Evolutionary conservation across 2,888 invertebrate species (phyloP).

Genomic region (Perizoma affinitatum): DNA sequence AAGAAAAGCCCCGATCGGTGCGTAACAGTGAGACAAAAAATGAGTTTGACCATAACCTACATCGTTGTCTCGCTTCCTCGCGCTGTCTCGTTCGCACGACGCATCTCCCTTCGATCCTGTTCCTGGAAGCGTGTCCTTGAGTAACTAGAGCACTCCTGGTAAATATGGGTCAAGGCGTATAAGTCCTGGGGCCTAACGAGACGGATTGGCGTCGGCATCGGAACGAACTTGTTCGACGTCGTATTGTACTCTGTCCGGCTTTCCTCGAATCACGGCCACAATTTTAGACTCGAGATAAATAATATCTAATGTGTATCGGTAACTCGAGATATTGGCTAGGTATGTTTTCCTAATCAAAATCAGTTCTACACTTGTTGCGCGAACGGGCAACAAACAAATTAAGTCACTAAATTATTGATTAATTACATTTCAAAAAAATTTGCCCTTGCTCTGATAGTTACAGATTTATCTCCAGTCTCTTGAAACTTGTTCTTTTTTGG

Average conservation of each 20-base stretch:
- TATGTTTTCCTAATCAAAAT: too few species aligned
- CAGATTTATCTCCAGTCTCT: too few species aligned
- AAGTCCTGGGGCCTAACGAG: slow-evolving; percentile 12
- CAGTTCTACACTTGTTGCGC: too few species aligned
- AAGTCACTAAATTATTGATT: too few species aligned
- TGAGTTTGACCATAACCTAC: slow-evolving; percentile 24
- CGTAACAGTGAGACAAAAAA: slow-evolving; percentile 10
- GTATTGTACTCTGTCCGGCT: neutral
- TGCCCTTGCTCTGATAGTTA: too few species aligned
- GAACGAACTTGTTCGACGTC: slow-evolving; percentile 3
- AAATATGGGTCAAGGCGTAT: slow-evolving; percentile 36
- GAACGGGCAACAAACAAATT: too few species aligned
- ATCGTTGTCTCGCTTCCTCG: slow-evolving; percentile 13
- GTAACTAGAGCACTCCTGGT: slow-evolving; percentile 29
- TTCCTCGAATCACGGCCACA: neutral
- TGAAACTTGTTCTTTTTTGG: too few species aligned
- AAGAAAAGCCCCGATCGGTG: neutral
- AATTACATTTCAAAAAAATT: too few species aligned
- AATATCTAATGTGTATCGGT: neutral
- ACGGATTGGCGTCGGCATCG: slow-evolving; percentile 18
- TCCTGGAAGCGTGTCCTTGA: slow-evolving; percentile 28
- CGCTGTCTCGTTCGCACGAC: slow-evolving; percentile 12
- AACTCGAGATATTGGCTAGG: too few species aligned
- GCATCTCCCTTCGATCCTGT: slow-evolving; percentile 24
- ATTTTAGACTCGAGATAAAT: neutral